Evolutionary conservation across 2,888 invertebrate species (phyloP).

Genomic region (Tipula unca): DNA sequence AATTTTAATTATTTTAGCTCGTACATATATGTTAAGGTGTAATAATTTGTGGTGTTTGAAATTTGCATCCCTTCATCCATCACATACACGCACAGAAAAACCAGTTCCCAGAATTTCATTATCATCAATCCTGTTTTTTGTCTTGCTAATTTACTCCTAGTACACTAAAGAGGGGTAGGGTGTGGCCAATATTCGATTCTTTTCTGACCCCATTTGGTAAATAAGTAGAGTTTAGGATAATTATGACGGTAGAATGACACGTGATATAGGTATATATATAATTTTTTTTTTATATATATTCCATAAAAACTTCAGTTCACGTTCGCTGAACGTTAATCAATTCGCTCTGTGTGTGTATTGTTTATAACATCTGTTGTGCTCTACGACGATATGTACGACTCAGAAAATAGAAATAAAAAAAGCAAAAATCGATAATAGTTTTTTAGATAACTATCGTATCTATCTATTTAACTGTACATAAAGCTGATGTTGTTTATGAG

Average conservation of each 20-base stretch:
- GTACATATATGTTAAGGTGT: neutral
- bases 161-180: neutral
- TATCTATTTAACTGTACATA: neutral
- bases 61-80: neutral
- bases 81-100: neutral
- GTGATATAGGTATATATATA: no score
- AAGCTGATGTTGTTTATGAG: neutral
- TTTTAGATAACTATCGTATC: neutral
- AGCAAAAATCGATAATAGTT: neutral
- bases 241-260: neutral
- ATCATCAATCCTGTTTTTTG: neutral
- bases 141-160: neutral
- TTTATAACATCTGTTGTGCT: neutral
- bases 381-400: neutral
- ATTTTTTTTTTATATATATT: neutral
- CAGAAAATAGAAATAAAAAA: neutral
- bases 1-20: neutral
- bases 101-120: neutral
- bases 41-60: neutral
- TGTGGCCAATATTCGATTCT: neutral
- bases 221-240: neutral
- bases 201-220: neutral
- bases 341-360: neutral
- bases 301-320: neutral
- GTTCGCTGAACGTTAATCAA: neutral